Base-by-base conservation (phyloP, 1,140 invertebrate species). In the Gryllus bimaculatus region DNA sequence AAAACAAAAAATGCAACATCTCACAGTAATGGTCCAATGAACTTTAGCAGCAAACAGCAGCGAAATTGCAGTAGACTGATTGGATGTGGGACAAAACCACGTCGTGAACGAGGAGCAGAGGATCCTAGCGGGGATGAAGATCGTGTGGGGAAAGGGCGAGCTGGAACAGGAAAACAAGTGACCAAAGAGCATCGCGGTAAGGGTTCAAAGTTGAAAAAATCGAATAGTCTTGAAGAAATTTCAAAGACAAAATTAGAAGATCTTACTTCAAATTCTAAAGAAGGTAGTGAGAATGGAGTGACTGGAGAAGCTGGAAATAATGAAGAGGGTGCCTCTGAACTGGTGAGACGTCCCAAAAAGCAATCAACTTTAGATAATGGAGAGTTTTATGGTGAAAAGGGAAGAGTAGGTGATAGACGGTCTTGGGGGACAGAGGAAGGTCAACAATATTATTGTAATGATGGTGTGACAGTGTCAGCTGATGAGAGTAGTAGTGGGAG, bases 151-250 rank as follows among this genome's bases (percentile, higher is more conserved):
- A 80, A 79, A 74, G 76, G 15, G 12, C 74, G 78, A 77, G 75
- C 48, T 49, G 66, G 20, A 48, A 66, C 54, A 10, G 75, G 73
- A n/a, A 78, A 73, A 49, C 75, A 54, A 73, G 73, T 74, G 76
- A 76, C 73, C 77, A 81, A 79, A 76, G 79, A 77, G 74, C 21
- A 80, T 76, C 78, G 73, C 18, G 79, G 80, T 8, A 82, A 79
- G 76, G 79, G 81, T 77, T 80, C 79, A 66, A 76, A 87, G 77
- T 82, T 90, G 73, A 89, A 91, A 83, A 90, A 91, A 81, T 90
- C 90, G 73, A 90, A 90, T 82, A 92, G 91, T 13, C 84, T 93
- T 54, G 92, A 93, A 84, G 92, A 93, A 85, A 89, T 93, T 80
- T 92, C 91, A 5, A 90, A 90, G 78, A 90, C 90, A 15, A 92